Evolutionary conservation across 2,797 vertebrate species (phyloP), one percentile per base, ranked within the genome.

Genomic region (Nannoperca australis): DNA sequence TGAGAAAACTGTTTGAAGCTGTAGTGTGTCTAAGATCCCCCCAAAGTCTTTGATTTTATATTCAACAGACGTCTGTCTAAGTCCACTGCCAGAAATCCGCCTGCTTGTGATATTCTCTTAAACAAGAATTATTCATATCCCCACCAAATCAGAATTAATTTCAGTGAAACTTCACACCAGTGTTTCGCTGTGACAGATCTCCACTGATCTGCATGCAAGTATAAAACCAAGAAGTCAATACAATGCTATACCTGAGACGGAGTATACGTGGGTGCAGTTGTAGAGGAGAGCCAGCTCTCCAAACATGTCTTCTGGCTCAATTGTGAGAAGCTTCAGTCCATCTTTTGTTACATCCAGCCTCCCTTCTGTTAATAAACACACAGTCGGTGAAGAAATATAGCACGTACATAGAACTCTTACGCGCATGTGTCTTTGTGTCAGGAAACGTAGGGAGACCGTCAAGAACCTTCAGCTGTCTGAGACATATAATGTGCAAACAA

Each of bases 231-330:
- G 38, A 27, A 62, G 32, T 9, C 13, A 12, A 42, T 27, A 40
- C 22, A 38, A 11, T 5, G 40, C 60, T 69, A 60, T 92, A 95
- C 95, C 94, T 93, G 94, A 89, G 70, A 95, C 87, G 4, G 93
- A 93, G 82, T 78, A 90, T 20, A 70, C 78, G 76, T 93, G 86
- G 49, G 79, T 91, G 81, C 89, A 95, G 84, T 84, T 83, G 84
- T 94, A 95, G 73, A 95, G 88, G 59, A 95, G 89, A 7, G 93
- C 90, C 78, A 93, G 70, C 78, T 95, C 95, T 70, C 93, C 95
- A 63, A 95, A 94, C 84, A 92, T 27, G 73, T 91, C 89, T 47
- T 90, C 92, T 8, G 93, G 88, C 56, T 91, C 89, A 11, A 93
- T 30, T 18, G 91, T 92, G 60, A 85, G 74, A 75, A 93, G 81